These are phyloP conservation scores for Sinonovacula constricta DNA, from an alignment of 1,140 invertebrate species.

Conservation along the genomic window DNA sequence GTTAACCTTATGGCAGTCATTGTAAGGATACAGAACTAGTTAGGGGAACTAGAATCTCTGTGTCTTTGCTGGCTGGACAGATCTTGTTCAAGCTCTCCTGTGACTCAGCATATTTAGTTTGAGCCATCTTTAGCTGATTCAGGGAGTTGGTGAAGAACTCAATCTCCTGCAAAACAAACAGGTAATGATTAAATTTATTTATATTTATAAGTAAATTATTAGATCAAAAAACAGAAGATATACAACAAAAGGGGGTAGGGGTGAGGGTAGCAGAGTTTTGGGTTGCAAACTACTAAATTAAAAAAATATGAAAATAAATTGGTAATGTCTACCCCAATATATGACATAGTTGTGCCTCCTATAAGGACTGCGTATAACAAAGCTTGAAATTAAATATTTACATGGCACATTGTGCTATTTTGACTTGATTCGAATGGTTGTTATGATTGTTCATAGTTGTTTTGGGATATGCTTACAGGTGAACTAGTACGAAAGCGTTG, in stretches of 20 bases:
- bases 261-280: neutral
- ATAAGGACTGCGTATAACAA: too few relatives aligned
- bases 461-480: too few relatives aligned
- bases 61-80: conserved; percentile 82
- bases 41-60: conserved; percentile 92
- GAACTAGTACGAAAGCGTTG: too few relatives aligned
- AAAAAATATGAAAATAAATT: neutral
- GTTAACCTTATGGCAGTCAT: too few relatives aligned
- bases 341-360: too few relatives aligned
- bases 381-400: too few relatives aligned
- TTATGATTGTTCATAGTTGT: too few relatives aligned
- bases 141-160: conserved; percentile 92
- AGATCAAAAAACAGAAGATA: conserved; percentile 1
- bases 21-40: conserved; percentile 89
- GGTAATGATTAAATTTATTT: conserved; percentile 34
- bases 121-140: conserved; percentile 92
- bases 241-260: neutral
- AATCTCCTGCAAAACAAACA: conserved; percentile 85
- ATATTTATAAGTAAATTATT: conserved; percentile 18
- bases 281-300: neutral
- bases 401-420: too few relatives aligned
- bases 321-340: neutral
- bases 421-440: too few relatives aligned
- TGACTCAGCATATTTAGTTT: conserved; percentile 93
- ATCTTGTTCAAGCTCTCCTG: conserved; percentile 91